phyloP scores from a whole-genome alignment of 2,888 invertebrate genomes.

The Lasioglossum vierecki region DNA sequence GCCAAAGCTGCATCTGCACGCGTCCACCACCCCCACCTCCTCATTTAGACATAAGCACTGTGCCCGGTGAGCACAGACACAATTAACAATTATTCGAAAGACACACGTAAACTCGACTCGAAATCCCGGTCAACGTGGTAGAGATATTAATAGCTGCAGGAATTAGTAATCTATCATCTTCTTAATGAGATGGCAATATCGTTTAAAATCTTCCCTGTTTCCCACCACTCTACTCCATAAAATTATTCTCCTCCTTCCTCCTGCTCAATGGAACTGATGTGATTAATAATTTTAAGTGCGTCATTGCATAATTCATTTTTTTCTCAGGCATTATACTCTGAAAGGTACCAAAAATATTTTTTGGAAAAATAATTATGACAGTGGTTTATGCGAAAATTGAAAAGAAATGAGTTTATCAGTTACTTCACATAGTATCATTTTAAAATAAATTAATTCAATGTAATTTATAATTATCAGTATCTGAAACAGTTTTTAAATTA shows the following conservation, averaged over 20 bases:
- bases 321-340: background rate
- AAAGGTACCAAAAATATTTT: too few relatives aligned
- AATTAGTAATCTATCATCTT: slow-evolving; percentile 4
- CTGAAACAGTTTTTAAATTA: too few relatives aligned
- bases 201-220: background rate
- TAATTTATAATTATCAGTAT: too few relatives aligned
- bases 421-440: too few relatives aligned
- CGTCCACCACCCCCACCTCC: background rate
- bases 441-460: too few relatives aligned
- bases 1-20: slow-evolving; percentile 18
- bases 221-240: too few relatives aligned
- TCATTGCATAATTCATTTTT: background rate
- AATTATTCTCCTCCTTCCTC: background rate
- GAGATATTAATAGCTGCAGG: background rate
- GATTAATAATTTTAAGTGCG: background rate
- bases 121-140: background rate
- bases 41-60: background rate
- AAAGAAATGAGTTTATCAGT: too few relatives aligned
- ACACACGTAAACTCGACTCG: background rate
- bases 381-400: too few relatives aligned
- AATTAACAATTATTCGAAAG: slow-evolving; percentile 8
- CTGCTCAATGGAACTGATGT: background rate
- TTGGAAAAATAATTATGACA: too few relatives aligned
- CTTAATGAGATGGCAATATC: slow-evolving; percentile 9
- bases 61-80: background rate